Conservation (phyloP, 2,113 vertebrate species). For the Picathartes gymnocephalus region DNA sequence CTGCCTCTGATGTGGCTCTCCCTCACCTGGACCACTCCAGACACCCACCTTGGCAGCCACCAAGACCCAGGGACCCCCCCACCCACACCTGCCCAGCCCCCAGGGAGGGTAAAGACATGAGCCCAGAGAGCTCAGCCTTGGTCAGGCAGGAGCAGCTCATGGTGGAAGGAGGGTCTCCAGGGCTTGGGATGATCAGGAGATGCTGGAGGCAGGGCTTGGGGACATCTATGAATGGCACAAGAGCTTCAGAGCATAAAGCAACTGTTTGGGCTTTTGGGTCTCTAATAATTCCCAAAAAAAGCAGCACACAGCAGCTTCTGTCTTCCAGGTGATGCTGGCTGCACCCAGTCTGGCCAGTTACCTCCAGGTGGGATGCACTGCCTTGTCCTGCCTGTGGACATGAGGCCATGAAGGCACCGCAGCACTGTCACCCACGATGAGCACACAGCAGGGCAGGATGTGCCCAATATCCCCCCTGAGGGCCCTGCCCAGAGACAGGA, state of each 20-base stretch:
- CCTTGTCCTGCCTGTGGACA: not conserved
- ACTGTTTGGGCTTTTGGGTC: not conserved
- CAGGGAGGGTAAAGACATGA: not conserved
- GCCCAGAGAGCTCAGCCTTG: not conserved
- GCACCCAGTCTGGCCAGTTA: not conserved
- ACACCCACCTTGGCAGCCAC: not conserved
- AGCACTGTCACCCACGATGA: accelerated
- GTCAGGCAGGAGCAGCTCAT: not conserved
- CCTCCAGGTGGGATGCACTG: not conserved
- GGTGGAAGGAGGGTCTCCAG: not conserved
- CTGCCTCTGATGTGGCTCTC: not conserved
- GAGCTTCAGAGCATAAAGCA: not conserved
- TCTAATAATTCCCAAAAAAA: not conserved
- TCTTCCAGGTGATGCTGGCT: not conserved
- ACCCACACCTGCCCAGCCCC: not conserved
- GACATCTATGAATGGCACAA: not conserved
- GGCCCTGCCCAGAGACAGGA: not conserved
- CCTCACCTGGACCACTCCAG: not conserved
- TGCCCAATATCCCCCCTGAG: accelerated
- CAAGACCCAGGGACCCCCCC: too few species aligned
- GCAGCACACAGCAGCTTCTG: not conserved
- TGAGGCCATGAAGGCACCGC: accelerated
- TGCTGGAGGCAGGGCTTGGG: not conserved
- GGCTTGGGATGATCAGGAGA: not conserved
- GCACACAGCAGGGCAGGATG: not conserved